Conservation (phyloP, 2,113 vertebrate genomes). For the Campylomormyrus numenius region DNA sequence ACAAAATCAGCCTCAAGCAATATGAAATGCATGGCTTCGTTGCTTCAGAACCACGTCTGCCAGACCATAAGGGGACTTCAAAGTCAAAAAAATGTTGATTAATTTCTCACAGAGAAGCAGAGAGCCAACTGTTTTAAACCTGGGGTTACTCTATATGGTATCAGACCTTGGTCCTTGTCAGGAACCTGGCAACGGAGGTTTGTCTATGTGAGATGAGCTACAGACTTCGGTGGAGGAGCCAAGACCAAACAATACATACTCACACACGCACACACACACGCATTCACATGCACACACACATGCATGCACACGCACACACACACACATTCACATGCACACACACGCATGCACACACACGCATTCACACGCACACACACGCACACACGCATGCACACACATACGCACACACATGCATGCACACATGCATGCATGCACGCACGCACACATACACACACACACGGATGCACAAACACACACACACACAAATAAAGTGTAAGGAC, state of each 20-base stretch:
- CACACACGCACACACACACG: not conserved
- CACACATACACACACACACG: not conserved
- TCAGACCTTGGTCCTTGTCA: conserved; percentile 18
- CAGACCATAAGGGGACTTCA: not conserved
- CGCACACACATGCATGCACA: not conserved
- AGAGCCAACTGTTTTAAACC: conserved; percentile 3
- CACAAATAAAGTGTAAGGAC: not conserved
- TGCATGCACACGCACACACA: not conserved
- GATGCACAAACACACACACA: not conserved
- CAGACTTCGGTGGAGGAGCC: conserved; percentile 3
- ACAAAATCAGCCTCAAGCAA: not conserved
- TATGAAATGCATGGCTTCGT: not conserved
- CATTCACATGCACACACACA: too few species aligned
- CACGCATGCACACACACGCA: too few species aligned
- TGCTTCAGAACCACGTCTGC: not conserved
- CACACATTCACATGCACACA: too few species aligned
- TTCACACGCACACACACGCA: too few species aligned
- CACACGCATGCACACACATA: not conserved
- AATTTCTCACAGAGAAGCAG: conserved; percentile 1
- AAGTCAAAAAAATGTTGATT: conserved; percentile 3
- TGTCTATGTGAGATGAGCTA: conserved; percentile 10
- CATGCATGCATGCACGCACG: too few species aligned
- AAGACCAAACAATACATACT: conserved; percentile 8
- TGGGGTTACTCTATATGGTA: conserved; percentile 22
- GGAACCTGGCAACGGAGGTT: not conserved